Percentiles rank a stretch among this genome's conserved stretches.
Conservation (phyloP, 2,888 invertebrate genomes). For the Polymixis lichenea region DNA sequence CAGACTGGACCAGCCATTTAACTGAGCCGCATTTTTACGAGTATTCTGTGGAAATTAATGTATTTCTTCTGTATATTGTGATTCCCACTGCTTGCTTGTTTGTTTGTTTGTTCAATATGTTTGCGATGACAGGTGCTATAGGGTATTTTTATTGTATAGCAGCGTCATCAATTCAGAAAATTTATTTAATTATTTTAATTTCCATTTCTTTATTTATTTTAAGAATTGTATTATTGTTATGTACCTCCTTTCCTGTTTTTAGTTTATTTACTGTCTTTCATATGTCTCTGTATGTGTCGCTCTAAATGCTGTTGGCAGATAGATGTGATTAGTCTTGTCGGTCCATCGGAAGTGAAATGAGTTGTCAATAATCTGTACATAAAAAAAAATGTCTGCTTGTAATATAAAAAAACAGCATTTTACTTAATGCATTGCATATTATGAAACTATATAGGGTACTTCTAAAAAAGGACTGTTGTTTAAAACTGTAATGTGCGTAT, state of each 20-base stretch:
- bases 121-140: slow-evolving; percentile 60
- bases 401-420: no score
- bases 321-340: neutral
- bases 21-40: slow-evolving; percentile 53
- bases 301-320: neutral
- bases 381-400: no score
- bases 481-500: no score
- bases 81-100: slow-evolving; percentile 48
- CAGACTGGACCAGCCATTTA: slow-evolving; percentile 20
- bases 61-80: slow-evolving; percentile 57
- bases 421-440: no score
- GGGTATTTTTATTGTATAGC: slow-evolving; percentile 38
- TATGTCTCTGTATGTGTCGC: neutral
- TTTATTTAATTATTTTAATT: slow-evolving; percentile 6
- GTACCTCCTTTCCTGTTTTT: slow-evolving; percentile 10
- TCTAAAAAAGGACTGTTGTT: no score
- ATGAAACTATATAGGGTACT: no score
- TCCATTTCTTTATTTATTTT: slow-evolving; percentile 15
- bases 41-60: slow-evolving; percentile 58
- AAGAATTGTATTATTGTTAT: neutral
- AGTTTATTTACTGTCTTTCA: neutral
- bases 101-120: slow-evolving; percentile 46
- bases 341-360: no score
- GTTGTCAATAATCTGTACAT: no score
- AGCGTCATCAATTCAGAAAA: slow-evolving; percentile 4